Conservation (phyloP, 2,888 invertebrate species). For the Graphium colonna region DNA sequence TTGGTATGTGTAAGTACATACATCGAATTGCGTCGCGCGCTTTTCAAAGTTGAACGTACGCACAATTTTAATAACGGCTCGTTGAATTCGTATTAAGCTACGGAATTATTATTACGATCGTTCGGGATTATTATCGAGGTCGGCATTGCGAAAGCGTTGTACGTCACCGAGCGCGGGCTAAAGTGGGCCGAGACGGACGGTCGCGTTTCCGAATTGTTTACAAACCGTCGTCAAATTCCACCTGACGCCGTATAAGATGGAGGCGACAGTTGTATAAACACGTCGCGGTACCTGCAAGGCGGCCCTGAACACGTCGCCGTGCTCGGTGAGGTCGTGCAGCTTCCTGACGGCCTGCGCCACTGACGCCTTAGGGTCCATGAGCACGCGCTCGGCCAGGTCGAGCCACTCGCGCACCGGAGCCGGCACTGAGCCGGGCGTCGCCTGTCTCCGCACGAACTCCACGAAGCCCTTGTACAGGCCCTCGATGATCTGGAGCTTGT, state of each 20-base stretch:
- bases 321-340: constrained; percentile 81
- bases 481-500: constrained; percentile 82
- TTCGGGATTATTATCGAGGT: constrained; percentile 22
- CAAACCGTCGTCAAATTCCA: constrained; percentile 9
- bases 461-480: constrained; percentile 84
- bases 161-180: constrained; percentile 14
- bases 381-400: constrained; percentile 83
- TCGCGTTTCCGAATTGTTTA: constrained; percentile 21
- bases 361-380: constrained; percentile 81
- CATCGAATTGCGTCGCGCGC: not conserved
- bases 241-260: constrained; percentile 18
- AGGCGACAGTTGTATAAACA: constrained; percentile 2
- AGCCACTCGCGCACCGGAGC: constrained; percentile 69
- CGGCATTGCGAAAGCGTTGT: constrained; percentile 17
- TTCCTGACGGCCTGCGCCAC: constrained; percentile 79
- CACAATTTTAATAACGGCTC: constrained; percentile 3
- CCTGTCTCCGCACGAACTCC: constrained; percentile 75
- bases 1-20: not conserved
- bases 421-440: constrained; percentile 55
- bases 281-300: constrained; percentile 81
- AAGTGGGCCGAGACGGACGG: constrained; percentile 8
- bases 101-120: constrained; percentile 6
- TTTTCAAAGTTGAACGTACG: not conserved
- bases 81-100: constrained; percentile 10
- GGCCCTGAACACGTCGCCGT: constrained; percentile 83